Conservation (phyloP, 2,113 vertebrate species). For the Elephas maximus region DNA sequence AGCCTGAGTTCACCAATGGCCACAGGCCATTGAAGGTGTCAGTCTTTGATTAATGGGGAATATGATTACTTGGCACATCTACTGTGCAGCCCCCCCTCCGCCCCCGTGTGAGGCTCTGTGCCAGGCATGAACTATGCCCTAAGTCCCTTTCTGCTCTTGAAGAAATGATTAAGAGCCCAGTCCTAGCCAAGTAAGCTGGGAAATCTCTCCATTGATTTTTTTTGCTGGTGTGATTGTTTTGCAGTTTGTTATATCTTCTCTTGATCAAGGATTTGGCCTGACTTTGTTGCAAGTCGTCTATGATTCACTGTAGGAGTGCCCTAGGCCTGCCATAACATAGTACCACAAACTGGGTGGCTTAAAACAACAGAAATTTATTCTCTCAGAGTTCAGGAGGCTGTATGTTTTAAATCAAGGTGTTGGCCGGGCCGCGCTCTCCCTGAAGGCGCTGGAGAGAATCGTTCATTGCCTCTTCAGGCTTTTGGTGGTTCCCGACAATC, state of each 20-base stretch:
- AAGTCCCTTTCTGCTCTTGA: neutral
- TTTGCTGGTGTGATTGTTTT: neutral
- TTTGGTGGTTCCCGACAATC: neutral
- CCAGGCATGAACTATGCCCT: neutral
- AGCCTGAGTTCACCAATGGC: no score
- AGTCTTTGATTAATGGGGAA: neutral
- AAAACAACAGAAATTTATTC: no score
- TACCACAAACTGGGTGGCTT: no score
- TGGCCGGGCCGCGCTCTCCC: no score
- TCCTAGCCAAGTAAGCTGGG: neutral
- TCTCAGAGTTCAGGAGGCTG: no score
- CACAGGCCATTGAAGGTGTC: neutral
- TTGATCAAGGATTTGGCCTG: neutral
- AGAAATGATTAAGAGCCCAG: neutral
- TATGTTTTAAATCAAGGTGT: no score
- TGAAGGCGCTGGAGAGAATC: neutral
- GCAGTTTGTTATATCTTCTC: neutral
- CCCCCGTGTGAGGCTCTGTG: neutral
- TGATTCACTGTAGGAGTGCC: neutral
- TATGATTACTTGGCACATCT: rapidly evolving
- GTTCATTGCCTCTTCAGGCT: neutral
- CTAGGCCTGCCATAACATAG: no score
- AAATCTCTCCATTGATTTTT: neutral
- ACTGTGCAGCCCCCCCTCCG: no score
- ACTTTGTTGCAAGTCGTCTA: neutral